Conservation (phyloP, 2,888 invertebrate species). For the Mermis nigrescens region DNA sequence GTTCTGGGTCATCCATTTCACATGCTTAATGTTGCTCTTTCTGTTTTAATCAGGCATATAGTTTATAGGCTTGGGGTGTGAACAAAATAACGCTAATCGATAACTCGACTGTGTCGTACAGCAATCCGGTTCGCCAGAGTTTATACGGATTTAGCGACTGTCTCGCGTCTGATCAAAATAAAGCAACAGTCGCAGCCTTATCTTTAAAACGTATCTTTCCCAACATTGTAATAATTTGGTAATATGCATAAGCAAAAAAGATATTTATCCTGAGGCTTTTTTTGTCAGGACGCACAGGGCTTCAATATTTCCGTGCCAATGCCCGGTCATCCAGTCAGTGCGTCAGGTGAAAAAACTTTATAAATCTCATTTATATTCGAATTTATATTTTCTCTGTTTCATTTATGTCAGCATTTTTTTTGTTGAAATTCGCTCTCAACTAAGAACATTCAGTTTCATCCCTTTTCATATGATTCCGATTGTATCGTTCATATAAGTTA, state of each 20-base stretch:
- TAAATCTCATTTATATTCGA: not conserved
- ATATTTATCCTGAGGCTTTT: constrained; percentile 12
- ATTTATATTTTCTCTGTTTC: not conserved
- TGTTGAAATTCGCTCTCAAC: no score
- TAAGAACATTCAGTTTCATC: no score
- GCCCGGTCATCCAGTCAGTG: constrained; percentile 31
- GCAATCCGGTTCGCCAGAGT: constrained; percentile 87
- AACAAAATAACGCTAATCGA: constrained; percentile 74
- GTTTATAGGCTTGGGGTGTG: constrained; percentile 68
- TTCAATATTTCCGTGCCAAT: constrained; percentile 63
- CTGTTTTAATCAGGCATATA: no score
- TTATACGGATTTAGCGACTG: constrained; percentile 68
- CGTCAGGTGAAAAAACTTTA: not conserved
- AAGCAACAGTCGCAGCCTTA: constrained; percentile 51
- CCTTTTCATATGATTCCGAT: no score
- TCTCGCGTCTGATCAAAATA: constrained; percentile 40
- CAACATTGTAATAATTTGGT: no score
- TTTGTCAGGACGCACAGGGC: constrained; percentile 47
- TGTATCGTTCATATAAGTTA: no score
- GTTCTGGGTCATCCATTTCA: no score
- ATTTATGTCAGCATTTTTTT: no score
- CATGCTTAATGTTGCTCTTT: no score
- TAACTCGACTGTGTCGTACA: constrained; percentile 69
- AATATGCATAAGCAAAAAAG: no score
- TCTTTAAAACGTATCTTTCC: constrained; percentile 64